A percentile compares a stretch with the other conserved stretches of the same genome.
Conservation (phyloP, 2,113 vertebrate species). For the Scomber scombrus region DNA sequence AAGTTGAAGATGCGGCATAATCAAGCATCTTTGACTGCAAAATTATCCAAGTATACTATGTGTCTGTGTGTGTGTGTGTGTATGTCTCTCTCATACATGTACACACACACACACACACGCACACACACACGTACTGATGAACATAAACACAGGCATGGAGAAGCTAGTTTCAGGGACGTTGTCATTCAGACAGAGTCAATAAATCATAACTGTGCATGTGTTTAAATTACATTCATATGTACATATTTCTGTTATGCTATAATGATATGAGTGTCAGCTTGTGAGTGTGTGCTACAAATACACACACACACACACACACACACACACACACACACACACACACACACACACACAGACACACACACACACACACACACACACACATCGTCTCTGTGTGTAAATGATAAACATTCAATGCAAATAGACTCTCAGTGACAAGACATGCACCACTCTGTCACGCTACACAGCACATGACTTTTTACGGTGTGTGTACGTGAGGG, state of each 20-base stretch:
- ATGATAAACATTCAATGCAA: slow-evolving; percentile 8
- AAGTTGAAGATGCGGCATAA: slow-evolving; percentile 61
- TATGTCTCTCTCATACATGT: neutral
- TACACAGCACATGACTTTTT: neutral
- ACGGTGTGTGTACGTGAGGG: neutral
- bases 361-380: neutral
- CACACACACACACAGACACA: neutral
- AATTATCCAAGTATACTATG: slow-evolving; percentile 28
- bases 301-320: neutral
- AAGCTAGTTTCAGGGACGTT: neutral
- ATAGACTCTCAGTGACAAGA: slow-evolving; percentile 25
- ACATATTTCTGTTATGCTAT: neutral
- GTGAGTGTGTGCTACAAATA: neutral
- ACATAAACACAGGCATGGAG: slow-evolving; percentile 26
- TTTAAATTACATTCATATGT: too few species aligned
- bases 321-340: neutral
- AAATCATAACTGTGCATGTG: slow-evolving; percentile 19
- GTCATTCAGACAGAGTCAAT: slow-evolving; percentile 22
- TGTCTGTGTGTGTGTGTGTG: slow-evolving; percentile 1
- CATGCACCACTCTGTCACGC: neutral
- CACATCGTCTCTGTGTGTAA: neutral
- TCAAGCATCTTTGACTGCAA: slow-evolving; percentile 66
- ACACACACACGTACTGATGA: neutral
- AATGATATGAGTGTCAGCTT: neutral
- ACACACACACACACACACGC: neutral